These are phyloP conservation scores for Chironomus riparius DNA, from an alignment of 2,888 invertebrate genomes.

Conservation along the genomic window DNA sequence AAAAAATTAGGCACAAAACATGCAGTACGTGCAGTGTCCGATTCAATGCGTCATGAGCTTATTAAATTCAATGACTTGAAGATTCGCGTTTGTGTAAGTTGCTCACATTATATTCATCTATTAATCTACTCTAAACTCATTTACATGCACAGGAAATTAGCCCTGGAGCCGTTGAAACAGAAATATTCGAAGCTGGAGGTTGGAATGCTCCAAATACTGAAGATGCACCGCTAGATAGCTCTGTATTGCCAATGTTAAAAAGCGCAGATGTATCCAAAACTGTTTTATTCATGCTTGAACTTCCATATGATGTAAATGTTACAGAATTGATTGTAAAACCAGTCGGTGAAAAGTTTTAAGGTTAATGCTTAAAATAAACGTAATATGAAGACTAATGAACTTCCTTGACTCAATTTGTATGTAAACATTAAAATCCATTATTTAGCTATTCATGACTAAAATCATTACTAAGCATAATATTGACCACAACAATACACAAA, in stretches of 20 bases:
- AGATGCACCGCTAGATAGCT: background rate
- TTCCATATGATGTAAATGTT: slow-evolving; percentile 36
- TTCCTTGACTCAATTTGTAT: no score
- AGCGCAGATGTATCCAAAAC: slow-evolving; percentile 32
- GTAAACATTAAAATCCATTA: no score
- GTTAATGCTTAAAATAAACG: no score
- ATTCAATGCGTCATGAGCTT: background rate
- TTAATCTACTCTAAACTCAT: no score
- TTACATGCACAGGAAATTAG: slow-evolving; percentile 37
- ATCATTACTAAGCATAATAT: no score
- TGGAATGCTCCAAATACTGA: background rate
- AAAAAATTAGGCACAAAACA: background rate
- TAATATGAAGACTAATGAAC: no score
- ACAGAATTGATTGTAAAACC: slow-evolving; percentile 38
- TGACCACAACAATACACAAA: no score
- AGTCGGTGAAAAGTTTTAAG: slow-evolving; percentile 32
- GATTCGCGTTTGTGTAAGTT: slow-evolving; percentile 10
- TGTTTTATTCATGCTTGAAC: slow-evolving; percentile 37
- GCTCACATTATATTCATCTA: background rate
- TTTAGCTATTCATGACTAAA: no score
- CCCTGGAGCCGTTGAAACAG: slow-evolving; percentile 44
- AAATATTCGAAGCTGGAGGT: slow-evolving; percentile 32
- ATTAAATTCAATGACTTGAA: background rate
- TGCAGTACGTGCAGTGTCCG: background rate
- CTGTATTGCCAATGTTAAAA: background rate